A percentile compares a stretch with the other conserved stretches of the same genome.
Evolutionary conservation across 2,797 vertebrate genomes (phyloP).

Genomic region (Hippocampus kuda): DNA sequence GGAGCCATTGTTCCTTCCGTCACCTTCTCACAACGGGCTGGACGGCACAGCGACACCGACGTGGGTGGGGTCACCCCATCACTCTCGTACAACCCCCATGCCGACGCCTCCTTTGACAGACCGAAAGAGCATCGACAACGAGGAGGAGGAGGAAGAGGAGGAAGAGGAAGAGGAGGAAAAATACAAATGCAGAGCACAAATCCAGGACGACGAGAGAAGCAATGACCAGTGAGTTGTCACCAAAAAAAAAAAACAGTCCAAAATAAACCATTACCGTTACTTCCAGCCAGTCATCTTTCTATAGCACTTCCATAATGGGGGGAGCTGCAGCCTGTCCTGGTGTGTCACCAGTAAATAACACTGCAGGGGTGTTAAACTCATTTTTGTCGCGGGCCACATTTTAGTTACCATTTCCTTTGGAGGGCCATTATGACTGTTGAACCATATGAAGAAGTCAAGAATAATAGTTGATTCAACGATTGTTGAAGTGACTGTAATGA

Average conservation of each 20-base stretch:
- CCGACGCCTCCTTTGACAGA: slow-evolving; percentile 42
- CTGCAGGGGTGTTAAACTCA: too few species aligned
- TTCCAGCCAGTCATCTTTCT: neutral
- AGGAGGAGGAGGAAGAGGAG: slow-evolving; percentile 64
- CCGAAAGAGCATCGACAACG: slow-evolving; percentile 62
- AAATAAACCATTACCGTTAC: neutral
- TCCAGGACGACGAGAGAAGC: slow-evolving; percentile 50
- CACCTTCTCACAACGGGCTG: slow-evolving; percentile 55
- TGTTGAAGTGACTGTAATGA: too few species aligned
- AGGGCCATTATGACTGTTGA: too few species aligned
- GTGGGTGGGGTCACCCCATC: slow-evolving; percentile 60
- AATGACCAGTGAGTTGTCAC: slow-evolving; percentile 62
- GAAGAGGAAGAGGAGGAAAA: slow-evolving; percentile 49
- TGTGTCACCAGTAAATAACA: too few species aligned
- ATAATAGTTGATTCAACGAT: too few species aligned
- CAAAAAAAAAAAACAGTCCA: neutral
- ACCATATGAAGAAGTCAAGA: too few species aligned
- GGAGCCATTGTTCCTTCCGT: slow-evolving; percentile 38
- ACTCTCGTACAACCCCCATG: slow-evolving; percentile 32
- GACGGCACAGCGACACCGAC: slow-evolving; percentile 42
- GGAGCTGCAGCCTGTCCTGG: too few species aligned
- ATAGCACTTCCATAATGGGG: too few species aligned
- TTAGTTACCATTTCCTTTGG: too few species aligned
- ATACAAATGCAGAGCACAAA: slow-evolving; percentile 54
- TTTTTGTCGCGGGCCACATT: too few species aligned